Percentiles rank a stretch among this genome's conserved stretches.
phyloP scores from a whole-genome alignment of 30 jellyfish, hydroid and myxozoan species.

The Pelagia noctiluca region DNA sequence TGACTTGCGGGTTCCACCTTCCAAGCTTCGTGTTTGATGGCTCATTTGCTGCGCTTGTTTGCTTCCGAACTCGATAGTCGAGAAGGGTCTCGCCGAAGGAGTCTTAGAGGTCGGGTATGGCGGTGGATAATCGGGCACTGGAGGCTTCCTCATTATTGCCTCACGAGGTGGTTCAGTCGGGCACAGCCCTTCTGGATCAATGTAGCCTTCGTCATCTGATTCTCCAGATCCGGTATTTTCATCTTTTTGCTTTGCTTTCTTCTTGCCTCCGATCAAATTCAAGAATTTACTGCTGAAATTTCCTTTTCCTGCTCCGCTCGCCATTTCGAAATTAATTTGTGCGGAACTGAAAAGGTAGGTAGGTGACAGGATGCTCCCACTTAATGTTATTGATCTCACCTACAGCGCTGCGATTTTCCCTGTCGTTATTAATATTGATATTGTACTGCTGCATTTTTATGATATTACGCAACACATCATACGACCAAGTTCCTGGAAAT shows the following conservation, averaged over 20 bases:
- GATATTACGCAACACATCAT: too few species aligned
- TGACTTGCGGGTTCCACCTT: constrained; percentile 20
- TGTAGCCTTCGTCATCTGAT: constrained; percentile 94
- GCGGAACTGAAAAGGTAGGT: too few species aligned
- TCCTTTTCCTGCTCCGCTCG: constrained; percentile 80
- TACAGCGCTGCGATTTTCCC: too few species aligned
- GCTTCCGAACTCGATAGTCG: constrained; percentile 56
- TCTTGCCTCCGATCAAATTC: constrained; percentile 67
- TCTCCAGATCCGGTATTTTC: constrained; percentile 73
- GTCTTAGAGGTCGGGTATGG: constrained; percentile 42
- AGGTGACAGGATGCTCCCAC: too few species aligned
- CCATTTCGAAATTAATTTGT: constrained; percentile 56
- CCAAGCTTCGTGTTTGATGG: constrained; percentile 54
- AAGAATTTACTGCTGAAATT: constrained; percentile 63
- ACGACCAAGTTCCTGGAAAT: too few species aligned
- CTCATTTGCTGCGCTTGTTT: constrained; percentile 29
- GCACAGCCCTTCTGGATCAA: constrained; percentile 85
- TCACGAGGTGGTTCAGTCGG: constrained; percentile 94
- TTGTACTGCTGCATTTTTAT: too few species aligned
- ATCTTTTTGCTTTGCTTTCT: constrained; percentile 66
- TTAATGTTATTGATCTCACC: too few species aligned
- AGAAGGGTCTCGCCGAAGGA: constrained; percentile 48
- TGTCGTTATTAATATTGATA: too few species aligned
- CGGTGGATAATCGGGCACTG: constrained; percentile 96
- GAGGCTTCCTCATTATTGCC: constrained; percentile 62